A percentile compares a stretch with the other conserved stretches of the same genome.
phyloP scores from a whole-genome alignment of 1,140 invertebrate genomes.

The Micrasema minimum region DNA sequence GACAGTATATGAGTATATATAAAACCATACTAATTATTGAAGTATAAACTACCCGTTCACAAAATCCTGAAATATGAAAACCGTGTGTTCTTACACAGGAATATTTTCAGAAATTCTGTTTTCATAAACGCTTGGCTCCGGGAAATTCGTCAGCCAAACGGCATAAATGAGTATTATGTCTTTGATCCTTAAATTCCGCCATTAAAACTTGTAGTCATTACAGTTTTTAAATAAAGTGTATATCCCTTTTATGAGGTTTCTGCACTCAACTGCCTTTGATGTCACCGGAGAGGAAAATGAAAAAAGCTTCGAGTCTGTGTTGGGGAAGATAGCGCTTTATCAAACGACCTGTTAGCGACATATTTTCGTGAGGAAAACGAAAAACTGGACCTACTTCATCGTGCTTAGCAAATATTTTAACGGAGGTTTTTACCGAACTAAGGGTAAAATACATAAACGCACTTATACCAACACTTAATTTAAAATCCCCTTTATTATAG shows the following conservation, averaged over 20 bases:
- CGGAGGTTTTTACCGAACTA: neutral
- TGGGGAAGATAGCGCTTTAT: conserved; percentile 24
- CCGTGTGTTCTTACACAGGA: neutral
- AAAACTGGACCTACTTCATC: too few relatives aligned
- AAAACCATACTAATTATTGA: too few relatives aligned
- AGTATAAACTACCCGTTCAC: neutral
- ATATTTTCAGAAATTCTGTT: neutral
- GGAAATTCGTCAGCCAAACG: conserved; percentile 39
- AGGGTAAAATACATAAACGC: too few relatives aligned
- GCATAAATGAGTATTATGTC: conserved; percentile 49
- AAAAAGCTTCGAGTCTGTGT: conserved; percentile 20
- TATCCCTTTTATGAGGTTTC: conserved; percentile 52
- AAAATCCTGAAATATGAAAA: too few relatives aligned
- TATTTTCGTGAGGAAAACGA: conserved; percentile 19
- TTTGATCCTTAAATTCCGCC: conserved; percentile 46
- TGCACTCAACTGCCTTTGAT: conserved; percentile 46
- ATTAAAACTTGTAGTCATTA: conserved; percentile 48
- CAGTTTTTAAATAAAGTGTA: conserved; percentile 51
- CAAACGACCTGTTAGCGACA: conserved; percentile 40
- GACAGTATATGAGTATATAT: too few relatives aligned
- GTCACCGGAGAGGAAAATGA: conserved; percentile 25
- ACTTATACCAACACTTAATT: too few relatives aligned
- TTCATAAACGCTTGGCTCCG: conserved; percentile 13
- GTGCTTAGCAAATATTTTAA: conserved; percentile 18
- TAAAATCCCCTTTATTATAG: too few relatives aligned